These are phyloP conservation scores for Pristionchus mayeri DNA, from an alignment of 2,888 invertebrate genomes.

Conservation along the genomic window DNA sequence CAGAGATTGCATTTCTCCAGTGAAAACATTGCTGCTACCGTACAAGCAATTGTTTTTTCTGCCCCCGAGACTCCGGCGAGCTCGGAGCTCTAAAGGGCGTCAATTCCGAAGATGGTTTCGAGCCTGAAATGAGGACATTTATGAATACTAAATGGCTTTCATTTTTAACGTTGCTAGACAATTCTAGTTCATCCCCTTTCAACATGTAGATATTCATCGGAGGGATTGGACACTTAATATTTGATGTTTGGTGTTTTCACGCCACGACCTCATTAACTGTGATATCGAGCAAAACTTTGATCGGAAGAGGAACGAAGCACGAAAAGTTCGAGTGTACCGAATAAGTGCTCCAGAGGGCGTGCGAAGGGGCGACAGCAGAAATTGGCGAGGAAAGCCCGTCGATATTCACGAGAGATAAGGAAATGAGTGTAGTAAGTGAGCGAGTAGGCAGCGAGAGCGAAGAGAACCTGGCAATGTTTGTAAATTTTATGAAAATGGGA, in stretches of 20 bases:
- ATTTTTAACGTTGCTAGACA: no score
- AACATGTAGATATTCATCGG: no score
- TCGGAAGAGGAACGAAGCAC: neutral
- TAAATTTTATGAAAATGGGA: no score
- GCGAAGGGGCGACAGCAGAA: constrained; percentile 30
- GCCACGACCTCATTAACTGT: neutral
- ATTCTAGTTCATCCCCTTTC: no score
- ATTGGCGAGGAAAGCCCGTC: constrained; percentile 24
- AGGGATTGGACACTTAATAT: no score
- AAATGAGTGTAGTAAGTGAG: constrained; percentile 36
- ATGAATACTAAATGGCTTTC: no score
- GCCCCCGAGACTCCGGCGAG: neutral
- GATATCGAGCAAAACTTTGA: no score
- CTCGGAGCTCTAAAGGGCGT: neutral
- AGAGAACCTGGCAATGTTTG: constrained; percentile 11
- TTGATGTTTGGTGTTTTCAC: neutral
- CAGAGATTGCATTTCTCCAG: no score
- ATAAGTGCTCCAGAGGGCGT: neutral
- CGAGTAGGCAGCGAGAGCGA: constrained; percentile 20
- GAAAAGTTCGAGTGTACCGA: neutral
- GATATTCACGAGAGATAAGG: constrained; percentile 36
- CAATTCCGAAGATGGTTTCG: neutral
- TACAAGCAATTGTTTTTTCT: neutral
- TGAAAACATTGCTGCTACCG: no score
- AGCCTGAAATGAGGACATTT: neutral